Conservation (phyloP, 1,140 invertebrate species). For the Pristionchus pacificus region DNA sequence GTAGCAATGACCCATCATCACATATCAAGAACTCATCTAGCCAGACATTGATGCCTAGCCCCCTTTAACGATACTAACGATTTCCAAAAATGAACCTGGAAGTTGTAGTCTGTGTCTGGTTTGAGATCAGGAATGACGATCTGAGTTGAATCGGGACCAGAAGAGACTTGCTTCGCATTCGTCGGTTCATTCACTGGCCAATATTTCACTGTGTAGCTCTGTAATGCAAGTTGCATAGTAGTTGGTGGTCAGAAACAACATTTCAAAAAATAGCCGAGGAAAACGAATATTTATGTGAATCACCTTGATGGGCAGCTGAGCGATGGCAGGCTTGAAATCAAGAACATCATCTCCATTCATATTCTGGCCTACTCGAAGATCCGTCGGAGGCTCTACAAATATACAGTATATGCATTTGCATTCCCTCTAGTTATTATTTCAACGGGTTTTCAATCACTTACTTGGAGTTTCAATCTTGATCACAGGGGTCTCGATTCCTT, state of each 20-base stretch:
- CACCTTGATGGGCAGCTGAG: constrained; percentile 38
- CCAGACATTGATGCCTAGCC: no score
- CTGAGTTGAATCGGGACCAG: constrained; percentile 34
- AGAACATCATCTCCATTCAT: constrained; percentile 56
- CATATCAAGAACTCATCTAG: no score
- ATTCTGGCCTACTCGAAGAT: constrained; percentile 50
- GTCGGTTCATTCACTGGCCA: constrained; percentile 40
- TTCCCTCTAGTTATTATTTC: not conserved
- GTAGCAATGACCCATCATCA: no score
- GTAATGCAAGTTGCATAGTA: no score
- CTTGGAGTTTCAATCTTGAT: constrained; percentile 51
- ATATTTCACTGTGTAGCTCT: constrained; percentile 30
- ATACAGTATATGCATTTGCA: not conserved
- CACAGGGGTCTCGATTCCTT: constrained; percentile 47
- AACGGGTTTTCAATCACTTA: no score
- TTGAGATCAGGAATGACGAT: constrained; percentile 37
- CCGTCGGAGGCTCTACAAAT: constrained; percentile 40
- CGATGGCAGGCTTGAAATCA: constrained; percentile 54
- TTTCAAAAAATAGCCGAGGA: constrained; percentile 12
- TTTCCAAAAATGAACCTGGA: no score
- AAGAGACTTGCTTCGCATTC: constrained; percentile 26
- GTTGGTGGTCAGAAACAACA: no score
- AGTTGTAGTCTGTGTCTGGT: constrained; percentile 50
- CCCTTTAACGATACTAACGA: no score
- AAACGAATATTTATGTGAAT: not conserved